Conservation (phyloP, 2,113 vertebrate species). For the Sylvia atricapilla region DNA sequence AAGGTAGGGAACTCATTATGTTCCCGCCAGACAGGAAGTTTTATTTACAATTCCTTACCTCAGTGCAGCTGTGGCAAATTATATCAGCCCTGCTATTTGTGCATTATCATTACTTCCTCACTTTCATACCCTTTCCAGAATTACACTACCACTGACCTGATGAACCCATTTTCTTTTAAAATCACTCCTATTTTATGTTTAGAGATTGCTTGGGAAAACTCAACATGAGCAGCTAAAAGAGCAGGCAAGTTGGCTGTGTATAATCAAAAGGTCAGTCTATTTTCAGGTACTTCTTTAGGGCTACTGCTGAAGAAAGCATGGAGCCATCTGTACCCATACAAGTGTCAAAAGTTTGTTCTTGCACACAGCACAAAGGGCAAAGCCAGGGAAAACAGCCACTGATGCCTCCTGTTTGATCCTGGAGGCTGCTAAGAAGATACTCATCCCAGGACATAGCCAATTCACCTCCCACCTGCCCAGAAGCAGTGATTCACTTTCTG, state of each 20-base stretch:
- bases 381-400: not conserved
- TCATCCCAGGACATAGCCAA: not conserved
- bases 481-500: not conserved
- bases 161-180: conserved; percentile 52
- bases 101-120: conserved; percentile 35
- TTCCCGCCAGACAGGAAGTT: conserved; percentile 28
- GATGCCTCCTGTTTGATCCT: not conserved
- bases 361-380: not conserved
- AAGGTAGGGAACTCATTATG: conserved; percentile 31
- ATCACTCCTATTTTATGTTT: conserved; percentile 11
- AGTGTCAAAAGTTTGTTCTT: not conserved
- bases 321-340: not conserved
- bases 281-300: not conserved
- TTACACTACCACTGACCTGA: conserved; percentile 29
- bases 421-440: not conserved
- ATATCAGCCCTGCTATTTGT: not conserved
- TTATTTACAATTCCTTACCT: conserved; percentile 55
- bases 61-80: not conserved
- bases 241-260: not conserved
- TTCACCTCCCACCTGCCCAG: not conserved
- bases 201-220: conserved; percentile 36
- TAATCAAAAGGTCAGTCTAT: conserved; percentile 11
- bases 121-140: conserved; percentile 39
- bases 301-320: not conserved
- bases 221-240: not conserved